Evolutionary conservation across 2,113 vertebrate species (phyloP).

Genomic region (Amazona guildingii): DNA sequence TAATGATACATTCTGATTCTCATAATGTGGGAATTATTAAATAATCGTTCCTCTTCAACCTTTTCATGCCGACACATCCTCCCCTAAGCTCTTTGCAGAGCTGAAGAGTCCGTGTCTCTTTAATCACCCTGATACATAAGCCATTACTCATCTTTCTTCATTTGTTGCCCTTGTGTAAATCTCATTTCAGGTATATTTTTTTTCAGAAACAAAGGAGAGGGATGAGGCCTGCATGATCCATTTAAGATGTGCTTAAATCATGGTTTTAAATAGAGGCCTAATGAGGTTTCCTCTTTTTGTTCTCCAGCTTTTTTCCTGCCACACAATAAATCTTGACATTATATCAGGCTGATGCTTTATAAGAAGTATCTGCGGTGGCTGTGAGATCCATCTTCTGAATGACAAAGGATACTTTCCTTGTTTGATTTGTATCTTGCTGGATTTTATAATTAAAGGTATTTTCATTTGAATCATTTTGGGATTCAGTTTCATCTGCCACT

Average conservation of each 20-base stretch:
- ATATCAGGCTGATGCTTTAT: neutral
- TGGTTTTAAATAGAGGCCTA: neutral
- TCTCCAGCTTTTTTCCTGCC: neutral
- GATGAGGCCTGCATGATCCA: neutral
- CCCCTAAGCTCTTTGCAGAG: neutral
- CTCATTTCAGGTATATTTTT: neutral
- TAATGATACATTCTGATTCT: neutral
- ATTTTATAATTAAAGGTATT: neutral
- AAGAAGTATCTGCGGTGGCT: neutral
- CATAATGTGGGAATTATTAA: neutral
- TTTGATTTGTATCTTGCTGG: neutral
- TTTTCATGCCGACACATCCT: neutral
- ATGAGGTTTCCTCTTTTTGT: neutral
- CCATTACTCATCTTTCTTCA: neutral
- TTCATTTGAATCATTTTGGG: neutral
- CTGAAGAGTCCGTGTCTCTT: neutral
- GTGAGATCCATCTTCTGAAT: neutral
- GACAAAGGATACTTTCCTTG: neutral
- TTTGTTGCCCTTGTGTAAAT: neutral
- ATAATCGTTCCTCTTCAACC: neutral
- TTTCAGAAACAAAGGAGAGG: neutral
- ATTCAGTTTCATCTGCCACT: neutral
- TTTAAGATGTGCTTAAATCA: neutral
- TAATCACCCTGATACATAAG: neutral
- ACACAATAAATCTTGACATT: neutral